phyloP scores from a whole-genome alignment of 2,113 vertebrate species.

The Semnornis frantzii region DNA sequence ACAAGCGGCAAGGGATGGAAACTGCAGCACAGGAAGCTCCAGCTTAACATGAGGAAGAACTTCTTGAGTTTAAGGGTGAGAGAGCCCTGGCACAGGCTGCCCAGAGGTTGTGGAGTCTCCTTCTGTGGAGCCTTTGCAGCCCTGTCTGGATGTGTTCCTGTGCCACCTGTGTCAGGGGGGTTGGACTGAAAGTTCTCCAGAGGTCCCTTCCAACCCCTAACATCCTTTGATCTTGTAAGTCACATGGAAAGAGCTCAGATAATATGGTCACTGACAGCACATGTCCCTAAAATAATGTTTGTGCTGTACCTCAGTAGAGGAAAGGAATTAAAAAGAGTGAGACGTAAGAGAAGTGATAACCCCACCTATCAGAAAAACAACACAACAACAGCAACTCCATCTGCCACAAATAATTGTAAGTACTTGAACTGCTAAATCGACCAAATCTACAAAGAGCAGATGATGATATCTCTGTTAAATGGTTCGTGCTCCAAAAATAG shows the following conservation, averaged over 20 bases:
- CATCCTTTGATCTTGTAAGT: neutral
- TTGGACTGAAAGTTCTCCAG: too few relatives aligned
- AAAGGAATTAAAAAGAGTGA: neutral
- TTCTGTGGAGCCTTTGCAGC: too few relatives aligned
- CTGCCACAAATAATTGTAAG: neutral
- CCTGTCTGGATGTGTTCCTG: too few relatives aligned
- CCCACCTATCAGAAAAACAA: neutral
- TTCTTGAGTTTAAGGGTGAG: too few relatives aligned
- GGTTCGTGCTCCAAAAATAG: neutral
- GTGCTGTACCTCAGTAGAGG: neutral
- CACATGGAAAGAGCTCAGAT: neutral
- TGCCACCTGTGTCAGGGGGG: too few relatives aligned
- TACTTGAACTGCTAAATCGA: neutral
- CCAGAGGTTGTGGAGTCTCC: too few relatives aligned
- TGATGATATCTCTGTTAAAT: neutral
- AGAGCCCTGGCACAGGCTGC: too few relatives aligned
- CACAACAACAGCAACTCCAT: neutral
- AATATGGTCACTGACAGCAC: neutral
- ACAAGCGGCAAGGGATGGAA: too few relatives aligned
- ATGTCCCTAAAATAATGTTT: neutral
- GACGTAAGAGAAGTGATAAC: neutral
- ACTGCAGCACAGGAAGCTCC: too few relatives aligned
- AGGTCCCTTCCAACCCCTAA: too few relatives aligned
- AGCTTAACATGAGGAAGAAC: too few relatives aligned
- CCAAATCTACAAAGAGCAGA: neutral